Percentiles rank a stretch among this genome's conserved stretches.
These are phyloP conservation scores for Priocnemis perturbator DNA, from an alignment of 2,888 invertebrate genomes.

Conservation along the genomic window DNA sequence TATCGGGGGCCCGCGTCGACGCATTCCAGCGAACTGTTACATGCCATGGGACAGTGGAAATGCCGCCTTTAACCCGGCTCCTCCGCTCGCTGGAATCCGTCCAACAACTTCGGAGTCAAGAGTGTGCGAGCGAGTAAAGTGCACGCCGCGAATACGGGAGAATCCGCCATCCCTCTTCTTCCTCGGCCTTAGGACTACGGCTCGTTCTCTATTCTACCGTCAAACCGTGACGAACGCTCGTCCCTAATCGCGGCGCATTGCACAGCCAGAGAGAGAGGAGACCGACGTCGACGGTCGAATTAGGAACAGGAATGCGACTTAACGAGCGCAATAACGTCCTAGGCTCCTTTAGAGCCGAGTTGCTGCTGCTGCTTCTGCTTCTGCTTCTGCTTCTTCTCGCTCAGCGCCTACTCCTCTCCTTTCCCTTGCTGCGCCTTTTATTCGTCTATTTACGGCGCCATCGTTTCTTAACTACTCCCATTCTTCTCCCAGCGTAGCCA, in stretches of 20 bases:
- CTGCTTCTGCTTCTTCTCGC: not conserved
- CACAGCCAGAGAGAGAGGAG: constrained; percentile 6
- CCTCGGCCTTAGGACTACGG: constrained; percentile 1
- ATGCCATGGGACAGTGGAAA: constrained; percentile 36
- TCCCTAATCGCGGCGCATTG: constrained; percentile 20
- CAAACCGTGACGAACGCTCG: constrained; percentile 30
- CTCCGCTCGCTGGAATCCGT: constrained; percentile 43
- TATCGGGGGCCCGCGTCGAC: constrained; percentile 41
- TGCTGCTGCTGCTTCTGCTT: not conserved
- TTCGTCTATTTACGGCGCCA: constrained; percentile 22
- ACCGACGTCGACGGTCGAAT: constrained; percentile 33
- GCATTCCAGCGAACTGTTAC: constrained; percentile 50
- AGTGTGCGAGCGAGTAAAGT: constrained; percentile 18
- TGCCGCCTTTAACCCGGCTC: constrained; percentile 45
- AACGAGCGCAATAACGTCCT: constrained; percentile 30
- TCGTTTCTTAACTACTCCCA: constrained; percentile 36
- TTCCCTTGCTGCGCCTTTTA: constrained; percentile 12
- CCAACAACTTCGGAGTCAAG: constrained; percentile 30
- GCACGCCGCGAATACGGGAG: constrained; percentile 43
- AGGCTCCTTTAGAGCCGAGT: not conserved
- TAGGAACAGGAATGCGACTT: constrained; percentile 30
- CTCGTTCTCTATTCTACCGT: constrained; percentile 36
- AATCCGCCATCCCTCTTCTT: constrained; percentile 1
- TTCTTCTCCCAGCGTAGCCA: constrained; percentile 21
- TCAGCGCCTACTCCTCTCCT: not conserved